phyloP scores from a whole-genome alignment of 2,113 vertebrate genomes.

The Kryptolebias marmoratus region DNA sequence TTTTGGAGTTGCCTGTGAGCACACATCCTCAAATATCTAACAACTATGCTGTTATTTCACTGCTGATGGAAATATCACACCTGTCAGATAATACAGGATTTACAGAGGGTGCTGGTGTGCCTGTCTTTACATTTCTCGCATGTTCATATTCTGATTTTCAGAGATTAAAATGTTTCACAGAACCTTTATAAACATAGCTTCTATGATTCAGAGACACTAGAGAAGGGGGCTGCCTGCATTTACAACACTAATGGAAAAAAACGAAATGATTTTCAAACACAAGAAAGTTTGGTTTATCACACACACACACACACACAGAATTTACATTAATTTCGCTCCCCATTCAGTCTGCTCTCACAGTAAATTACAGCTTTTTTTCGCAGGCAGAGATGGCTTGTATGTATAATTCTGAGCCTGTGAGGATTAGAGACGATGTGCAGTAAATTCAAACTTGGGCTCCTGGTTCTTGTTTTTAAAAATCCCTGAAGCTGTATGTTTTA shows the following conservation, averaged over 20 bases:
- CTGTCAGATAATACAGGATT: constrained; percentile 13
- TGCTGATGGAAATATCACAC: constrained; percentile 47
- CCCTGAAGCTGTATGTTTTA: too few relatives aligned
- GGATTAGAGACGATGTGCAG: too few relatives aligned
- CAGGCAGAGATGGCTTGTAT: too few relatives aligned
- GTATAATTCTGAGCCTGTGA: too few relatives aligned
- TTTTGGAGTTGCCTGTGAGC: constrained; percentile 29
- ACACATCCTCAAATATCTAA: constrained; percentile 36
- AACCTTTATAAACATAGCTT: constrained; percentile 3
- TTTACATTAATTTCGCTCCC: background rate
- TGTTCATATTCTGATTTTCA: background rate
- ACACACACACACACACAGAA: background rate
- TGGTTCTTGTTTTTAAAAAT: too few relatives aligned
- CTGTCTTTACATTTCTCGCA: background rate
- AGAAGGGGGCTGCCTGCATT: constrained; percentile 2
- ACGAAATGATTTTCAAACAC: constrained; percentile 36
- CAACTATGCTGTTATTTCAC: constrained; percentile 44
- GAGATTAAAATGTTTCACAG: constrained; percentile 1
- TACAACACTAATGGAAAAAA: constrained; percentile 39
- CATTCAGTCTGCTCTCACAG: background rate
- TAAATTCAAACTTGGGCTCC: too few relatives aligned
- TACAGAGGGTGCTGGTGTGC: constrained; percentile 12
- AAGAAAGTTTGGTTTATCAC: constrained; percentile 20
- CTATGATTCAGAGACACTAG: constrained; percentile 24
- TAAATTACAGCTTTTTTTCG: background rate